Evolutionary conservation across 2,113 vertebrate species (phyloP), one percentile per base, ranked within the genome.

Genomic region (Syrmaticus mikado): DNA sequence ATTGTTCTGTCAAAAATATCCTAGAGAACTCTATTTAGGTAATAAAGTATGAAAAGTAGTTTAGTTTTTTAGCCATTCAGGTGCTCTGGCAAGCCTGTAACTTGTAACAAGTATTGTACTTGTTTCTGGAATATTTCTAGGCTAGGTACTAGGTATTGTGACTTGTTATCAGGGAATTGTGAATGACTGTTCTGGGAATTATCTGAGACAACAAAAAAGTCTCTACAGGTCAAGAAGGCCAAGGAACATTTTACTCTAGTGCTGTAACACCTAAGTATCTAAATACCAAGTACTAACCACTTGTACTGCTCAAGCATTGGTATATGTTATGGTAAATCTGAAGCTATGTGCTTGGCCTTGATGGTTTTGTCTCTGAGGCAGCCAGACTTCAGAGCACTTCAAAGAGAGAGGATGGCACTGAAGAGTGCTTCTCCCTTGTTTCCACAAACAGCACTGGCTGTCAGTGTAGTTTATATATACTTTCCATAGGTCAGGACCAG

Each of bases 101-200:
- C 66, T 82, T 82, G 41, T 86, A 57, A 45, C 6, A 34, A 32
- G 22, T 82, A 30, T 60, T 38, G n/a, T 18, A 76, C 75, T 50
- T 71, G 50, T 53, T 85, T 71, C 43, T 46, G n/a, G 30, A 60
- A 38, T 46, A n/a, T 28, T 85, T 61, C 58, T 72, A 30, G 25
- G 14, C 5, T 38, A 3, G 1, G 8, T n/a, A 43, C 18, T 38
- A 60, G 22, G 13, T 73, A 13, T 34, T 77, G 32, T 0, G 2
- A 67, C 58, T 50, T 13, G 28, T 28, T 66, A 14, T 36, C n/a
- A 77, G 32, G 12, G 8, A 22, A 78, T 1, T 40, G 27, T 14
- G 36, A 82, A 55, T 41, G 48, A 41, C 22, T 1, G 2, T 8
- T 19, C 66, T 36, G 3, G 43, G 22, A 62, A 22, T 45, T 75